Evolutionary conservation across 2,888 invertebrate genomes (phyloP), one percentile per base, ranked within the genome.

Genomic region (Lasioglossum calceatum): DNA sequence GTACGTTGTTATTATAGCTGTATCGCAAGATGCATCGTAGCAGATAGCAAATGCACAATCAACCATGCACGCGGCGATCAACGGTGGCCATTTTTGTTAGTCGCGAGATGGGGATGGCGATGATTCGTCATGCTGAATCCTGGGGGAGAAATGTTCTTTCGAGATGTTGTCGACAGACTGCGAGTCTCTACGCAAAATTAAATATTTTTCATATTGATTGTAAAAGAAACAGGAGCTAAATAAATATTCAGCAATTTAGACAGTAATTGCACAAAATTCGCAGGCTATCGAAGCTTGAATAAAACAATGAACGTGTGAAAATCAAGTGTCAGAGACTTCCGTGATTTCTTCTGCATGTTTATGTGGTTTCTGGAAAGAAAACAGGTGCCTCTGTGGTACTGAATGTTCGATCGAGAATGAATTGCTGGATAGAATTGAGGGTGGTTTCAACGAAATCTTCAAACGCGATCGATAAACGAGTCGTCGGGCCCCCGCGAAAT

Each of bases 31-130:
- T 67, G 80, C 50, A 70, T 50, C 14, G 67, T 39, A 50, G 67
- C 75, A 27, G 50, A 32, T 70, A 75, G 19, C 39, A 70, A 74
- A 36, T 39, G 36, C 47, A 50, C 47, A 42, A 58, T 0, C 83
- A 76, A 47, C 1, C 84, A 82, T 84, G 76, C 82, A 77, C 32
- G 5, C 44, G 75, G 16, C 36, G 39, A n/a, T 36, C 16, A 42
- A 54, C 39, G 47, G 78, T 44, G 42, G 71, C 36, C 72, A 32
- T 39, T 39, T 84, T 70, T 61, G 42, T 72, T 74, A n/a, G n/a
- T 71, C 42, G 42, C 39, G 39, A 42, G n/a, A 70, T 10, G 10
- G 36, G 36, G 67, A 70, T 42, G 23, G 23, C 4, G 10, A 14
- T 42, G 71, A 71, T 71, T 71, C 71, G 42, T 12, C 71, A 42